Conservation (phyloP, 2,113 vertebrate genomes). For the Sus scrofa region DNA sequence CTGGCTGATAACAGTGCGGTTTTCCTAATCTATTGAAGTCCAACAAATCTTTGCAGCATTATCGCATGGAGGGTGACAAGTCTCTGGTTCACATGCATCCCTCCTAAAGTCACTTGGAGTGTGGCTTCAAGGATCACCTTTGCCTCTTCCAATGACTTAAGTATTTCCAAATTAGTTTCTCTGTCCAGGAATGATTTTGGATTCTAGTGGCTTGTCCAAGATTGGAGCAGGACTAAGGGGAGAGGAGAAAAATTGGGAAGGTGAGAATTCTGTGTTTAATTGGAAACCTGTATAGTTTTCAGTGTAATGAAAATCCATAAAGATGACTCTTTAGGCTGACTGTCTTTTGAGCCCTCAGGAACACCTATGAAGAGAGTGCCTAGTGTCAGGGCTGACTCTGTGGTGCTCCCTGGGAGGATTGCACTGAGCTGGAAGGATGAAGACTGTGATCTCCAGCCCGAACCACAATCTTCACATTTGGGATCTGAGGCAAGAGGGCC, state of each 20-base stretch:
- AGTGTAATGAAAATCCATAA: neutral
- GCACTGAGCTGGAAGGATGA: neutral
- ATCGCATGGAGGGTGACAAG: neutral
- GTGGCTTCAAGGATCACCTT: neutral
- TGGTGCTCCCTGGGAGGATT: neutral
- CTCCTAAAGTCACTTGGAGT: neutral
- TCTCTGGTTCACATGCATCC: neutral
- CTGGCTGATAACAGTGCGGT: constrained; percentile 18
- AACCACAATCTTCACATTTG: neutral
- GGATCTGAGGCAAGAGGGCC: neutral
- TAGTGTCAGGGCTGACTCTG: neutral
- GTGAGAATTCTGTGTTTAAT: neutral
- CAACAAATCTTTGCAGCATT: constrained; percentile 23
- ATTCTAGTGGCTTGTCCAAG: neutral
- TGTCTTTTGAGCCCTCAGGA: neutral
- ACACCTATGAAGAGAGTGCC: neutral
- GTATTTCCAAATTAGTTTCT: constrained; percentile 31
- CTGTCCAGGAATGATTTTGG: constrained; percentile 47
- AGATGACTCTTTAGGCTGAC: neutral
- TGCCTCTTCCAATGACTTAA: constrained; percentile 29
- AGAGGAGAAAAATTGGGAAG: neutral
- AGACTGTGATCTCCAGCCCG: neutral
- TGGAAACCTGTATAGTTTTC: neutral
- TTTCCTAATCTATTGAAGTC: constrained; percentile 41
- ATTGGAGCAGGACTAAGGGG: neutral